Base-by-base conservation (phyloP, 1,140 invertebrate genomes). In the Steinernema feltiae region DNA sequence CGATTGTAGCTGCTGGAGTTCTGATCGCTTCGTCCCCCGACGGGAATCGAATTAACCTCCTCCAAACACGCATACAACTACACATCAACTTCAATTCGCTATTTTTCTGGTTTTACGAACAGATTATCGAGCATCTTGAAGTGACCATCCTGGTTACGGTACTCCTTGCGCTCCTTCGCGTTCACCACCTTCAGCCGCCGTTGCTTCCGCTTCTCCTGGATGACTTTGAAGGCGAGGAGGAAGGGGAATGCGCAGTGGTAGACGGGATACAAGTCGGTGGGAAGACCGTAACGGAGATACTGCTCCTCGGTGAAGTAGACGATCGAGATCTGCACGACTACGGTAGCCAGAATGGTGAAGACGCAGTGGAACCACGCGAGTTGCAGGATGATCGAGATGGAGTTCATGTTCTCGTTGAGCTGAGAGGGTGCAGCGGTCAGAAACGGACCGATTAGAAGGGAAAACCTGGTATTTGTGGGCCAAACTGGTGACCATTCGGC, bases 331-430 rank as follows among this genome's bases (percentile, higher is more conserved):
- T 15, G 15, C 7, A 63, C 24, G 3, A 63, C 15, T 21, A 27
- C 15, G 24, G 53, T 63, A 21, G 53, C 53, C 15, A 63, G 53
- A 63, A 63, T 63, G 12, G 15, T 63, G 24, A 63, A 3, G 53
- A 63, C 53, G 24, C 53, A 63, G 53, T 63, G 53, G 53, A 63
- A 63, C 53, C 53, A 63, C 2, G 53, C 53, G 12, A 63, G 53
- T 17, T 63, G 53, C 3, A 63, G 53, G 24, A 63, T 15, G 7
- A 63, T 15, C 2, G 53, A 3, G 2, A 63, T 12, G 24, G 53
- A 63, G 24, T 63, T 63, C 15, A 63, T 27, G 53, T 63, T 63
- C 53, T 63, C 53, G 53, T 63, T 63, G 24, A 63, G 12, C 53
- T 63, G 24, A 63, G 24, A 63, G 15, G 53, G 24, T n/a, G n/a